Base-by-base conservation (phyloP, 2,113 vertebrate species). In the Oryzias javanicus region DNA sequence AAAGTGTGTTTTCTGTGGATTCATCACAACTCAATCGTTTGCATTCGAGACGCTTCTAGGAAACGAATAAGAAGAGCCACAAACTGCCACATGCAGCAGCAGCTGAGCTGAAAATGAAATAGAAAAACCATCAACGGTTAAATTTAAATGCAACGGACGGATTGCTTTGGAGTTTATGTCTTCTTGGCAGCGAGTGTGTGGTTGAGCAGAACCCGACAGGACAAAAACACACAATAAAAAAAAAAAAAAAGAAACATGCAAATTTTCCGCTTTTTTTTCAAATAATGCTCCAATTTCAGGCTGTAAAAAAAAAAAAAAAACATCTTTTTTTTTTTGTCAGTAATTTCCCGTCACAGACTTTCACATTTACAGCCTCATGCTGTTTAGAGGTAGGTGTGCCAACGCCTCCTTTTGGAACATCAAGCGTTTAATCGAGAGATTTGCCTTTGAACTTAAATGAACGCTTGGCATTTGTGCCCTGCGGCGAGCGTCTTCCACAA, bases 351-450 rank as follows among this genome's bases (percentile, higher is more conserved):
- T 51, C 49, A 69, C 24, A 64, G 45, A 67, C 54, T 42, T 47
- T 20, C 49, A 59, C 13, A 17, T 49, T 55, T 51, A 49, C 53
- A 53, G 56, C 41, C 46, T 49, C 46, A 2, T 56, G 55, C 49
- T 24, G 64, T 42, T 57, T n/a, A 16, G 24, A 61, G 52, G 68
- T 50, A 46, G 64, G 18, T 66, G 64, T 65, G 68, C 47, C 57
- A 75, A 60, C 54, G 62, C 46, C 70, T 63, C 44, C 25, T 44
- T 60, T 67, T 29, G 4, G 18, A 61, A 67, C 69, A 74, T 81
- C 60, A 80, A 70, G 70, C 71, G 52, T 69, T 70, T 72, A 71
- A 84, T 81, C 73, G 68, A 55, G 56, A 64, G 29, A 49, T 55
- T 41, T 46, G 59, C 62, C 55, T 75, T 64, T 74, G 74, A 83